Conservation (phyloP, 2,113 vertebrate species). For the Labrus mixtus region DNA sequence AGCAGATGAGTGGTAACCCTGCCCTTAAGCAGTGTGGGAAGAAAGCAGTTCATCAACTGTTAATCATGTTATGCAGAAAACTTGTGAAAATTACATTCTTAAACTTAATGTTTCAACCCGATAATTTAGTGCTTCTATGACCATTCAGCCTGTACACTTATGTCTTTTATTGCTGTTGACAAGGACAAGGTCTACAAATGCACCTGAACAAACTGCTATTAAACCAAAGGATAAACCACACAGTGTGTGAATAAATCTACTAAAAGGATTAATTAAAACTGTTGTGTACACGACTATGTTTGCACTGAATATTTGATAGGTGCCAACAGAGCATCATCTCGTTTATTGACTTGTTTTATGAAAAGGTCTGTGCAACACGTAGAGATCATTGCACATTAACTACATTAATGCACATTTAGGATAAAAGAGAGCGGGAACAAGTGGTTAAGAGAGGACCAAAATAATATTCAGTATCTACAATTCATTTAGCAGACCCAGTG, state of each 20-base stretch:
- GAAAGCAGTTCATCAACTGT: background rate
- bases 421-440: background rate
- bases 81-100: background rate
- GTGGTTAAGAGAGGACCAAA: background rate
- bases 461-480: background rate
- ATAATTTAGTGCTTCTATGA: background rate
- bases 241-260: background rate
- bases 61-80: background rate
- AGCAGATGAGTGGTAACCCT: constrained; percentile 38
- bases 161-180: background rate
- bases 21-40: constrained; percentile 8
- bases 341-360: background rate
- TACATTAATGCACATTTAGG: background rate
- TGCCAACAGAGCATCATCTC: background rate
- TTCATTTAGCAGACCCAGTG: no score
- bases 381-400: background rate
- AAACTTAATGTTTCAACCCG: background rate
- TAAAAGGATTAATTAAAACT: background rate
- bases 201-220: background rate
- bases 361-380: background rate
- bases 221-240: constrained; percentile 3
- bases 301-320: background rate
- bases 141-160: background rate
- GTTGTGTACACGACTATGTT: background rate
- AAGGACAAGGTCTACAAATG: background rate